Conservation (phyloP, 2,888 invertebrate genomes). For the Sesia apiformis region DNA sequence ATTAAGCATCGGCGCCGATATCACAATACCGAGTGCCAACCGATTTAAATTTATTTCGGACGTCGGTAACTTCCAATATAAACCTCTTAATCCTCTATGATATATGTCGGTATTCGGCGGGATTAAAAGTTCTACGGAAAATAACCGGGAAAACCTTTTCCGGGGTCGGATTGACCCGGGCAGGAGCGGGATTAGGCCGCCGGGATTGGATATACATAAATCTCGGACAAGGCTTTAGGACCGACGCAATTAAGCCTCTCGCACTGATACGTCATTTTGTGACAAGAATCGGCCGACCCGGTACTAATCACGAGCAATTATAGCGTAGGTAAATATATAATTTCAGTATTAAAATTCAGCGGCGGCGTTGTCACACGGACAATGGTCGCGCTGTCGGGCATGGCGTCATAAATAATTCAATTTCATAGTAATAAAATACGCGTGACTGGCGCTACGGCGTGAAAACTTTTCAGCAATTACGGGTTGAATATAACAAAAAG, state of each 20-base stretch:
- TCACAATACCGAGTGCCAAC: constrained; percentile 71
- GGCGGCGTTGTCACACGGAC: constrained; percentile 44
- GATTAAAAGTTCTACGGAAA: constrained; percentile 75
- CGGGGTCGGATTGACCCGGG: constrained; percentile 72
- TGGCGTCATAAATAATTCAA: constrained; percentile 72
- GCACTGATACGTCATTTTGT: constrained; percentile 65
- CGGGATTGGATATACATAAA: constrained; percentile 75
- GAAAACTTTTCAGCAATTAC: constrained; percentile 74
- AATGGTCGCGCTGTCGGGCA: constrained; percentile 52
- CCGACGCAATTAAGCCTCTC: constrained; percentile 66
- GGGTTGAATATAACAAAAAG: constrained; percentile 71
- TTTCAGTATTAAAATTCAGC: constrained; percentile 71
- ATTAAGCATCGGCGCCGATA: constrained; percentile 68
- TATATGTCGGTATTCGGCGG: constrained; percentile 73
- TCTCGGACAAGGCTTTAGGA: constrained; percentile 65
- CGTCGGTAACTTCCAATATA: constrained; percentile 76
- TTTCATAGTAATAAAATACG: constrained; percentile 75
- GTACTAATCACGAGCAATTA: constrained; percentile 45
- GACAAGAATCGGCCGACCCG: constrained; percentile 33
- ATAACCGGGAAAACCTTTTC: constrained; percentile 75
- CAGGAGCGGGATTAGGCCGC: constrained; percentile 66
- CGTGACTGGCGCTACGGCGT: constrained; percentile 67
- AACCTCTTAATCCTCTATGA: constrained; percentile 75
- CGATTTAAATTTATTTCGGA: constrained; percentile 75
- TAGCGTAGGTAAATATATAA: constrained; percentile 41